Evolutionary conservation across 2,888 invertebrate genomes (phyloP).

Genomic region (Eretmocerus hayati): DNA sequence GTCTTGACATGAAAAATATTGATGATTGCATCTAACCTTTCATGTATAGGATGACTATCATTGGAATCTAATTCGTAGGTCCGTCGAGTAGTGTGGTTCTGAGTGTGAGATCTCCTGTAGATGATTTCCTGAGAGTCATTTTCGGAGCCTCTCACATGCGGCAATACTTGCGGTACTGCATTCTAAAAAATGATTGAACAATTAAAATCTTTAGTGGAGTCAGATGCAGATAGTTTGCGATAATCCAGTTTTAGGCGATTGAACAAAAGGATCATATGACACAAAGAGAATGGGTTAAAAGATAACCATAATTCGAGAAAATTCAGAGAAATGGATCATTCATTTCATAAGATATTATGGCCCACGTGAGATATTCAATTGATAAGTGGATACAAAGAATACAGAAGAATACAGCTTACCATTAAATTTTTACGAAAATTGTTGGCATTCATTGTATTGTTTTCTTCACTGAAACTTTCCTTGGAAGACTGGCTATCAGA

Average conservation of each 20-base stretch:
- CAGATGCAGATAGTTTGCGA: too few species aligned
- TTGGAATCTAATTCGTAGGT: constrained; percentile 27
- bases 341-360: too few species aligned
- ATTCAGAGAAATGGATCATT: too few species aligned
- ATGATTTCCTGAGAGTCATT: constrained; percentile 25
- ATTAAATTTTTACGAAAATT: constrained; percentile 7
- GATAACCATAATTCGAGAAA: too few species aligned
- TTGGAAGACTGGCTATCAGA: constrained; percentile 13
- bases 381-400: too few species aligned
- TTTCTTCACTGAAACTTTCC: constrained; percentile 11
- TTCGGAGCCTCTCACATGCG: constrained; percentile 22
- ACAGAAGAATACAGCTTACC: constrained; percentile 5
- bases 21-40: constrained; percentile 11
- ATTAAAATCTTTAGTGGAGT: too few species aligned
- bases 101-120: constrained; percentile 32
- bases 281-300: too few species aligned
- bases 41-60: constrained; percentile 20
- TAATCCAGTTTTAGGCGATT: too few species aligned
- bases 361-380: too few species aligned
- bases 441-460: constrained; percentile 6
- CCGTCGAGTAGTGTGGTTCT: constrained; percentile 31
- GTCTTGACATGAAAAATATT: too few species aligned
- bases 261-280: too few species aligned
- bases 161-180: constrained; percentile 25
- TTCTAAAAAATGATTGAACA: too few species aligned